These are phyloP conservation scores for Rhincodon typus DNA, from an alignment of 2,797 vertebrate species.

Conservation along the genomic window DNA sequence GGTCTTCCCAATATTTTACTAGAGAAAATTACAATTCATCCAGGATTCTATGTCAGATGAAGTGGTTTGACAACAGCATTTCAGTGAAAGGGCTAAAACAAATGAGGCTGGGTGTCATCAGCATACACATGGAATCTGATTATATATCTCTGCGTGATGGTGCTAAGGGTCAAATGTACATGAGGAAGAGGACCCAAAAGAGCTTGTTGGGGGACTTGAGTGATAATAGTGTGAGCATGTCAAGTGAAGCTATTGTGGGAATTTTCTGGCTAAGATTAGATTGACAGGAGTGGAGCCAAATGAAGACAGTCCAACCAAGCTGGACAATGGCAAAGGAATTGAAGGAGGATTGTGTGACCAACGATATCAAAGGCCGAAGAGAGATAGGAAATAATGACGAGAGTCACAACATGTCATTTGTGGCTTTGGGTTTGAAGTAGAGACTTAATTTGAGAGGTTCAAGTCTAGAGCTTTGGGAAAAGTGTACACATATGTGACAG, in stretches of 20 bases:
- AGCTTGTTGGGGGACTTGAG: background rate
- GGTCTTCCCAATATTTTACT: background rate
- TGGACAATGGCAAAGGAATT: background rate
- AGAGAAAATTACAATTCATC: background rate
- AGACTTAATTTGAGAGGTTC: background rate
- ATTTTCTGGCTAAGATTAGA: background rate
- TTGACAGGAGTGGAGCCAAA: background rate
- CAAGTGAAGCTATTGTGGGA: background rate
- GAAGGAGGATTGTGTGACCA: background rate
- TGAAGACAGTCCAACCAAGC: background rate
- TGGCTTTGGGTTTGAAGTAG: background rate
- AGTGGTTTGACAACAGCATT: background rate
- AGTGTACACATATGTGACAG: background rate
- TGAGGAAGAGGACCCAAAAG: background rate
- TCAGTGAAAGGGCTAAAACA: background rate
- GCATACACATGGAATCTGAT: background rate
- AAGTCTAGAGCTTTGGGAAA: background rate
- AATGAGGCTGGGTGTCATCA: background rate
- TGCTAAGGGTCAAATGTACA: background rate
- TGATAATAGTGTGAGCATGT: background rate
- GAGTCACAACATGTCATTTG: background rate
- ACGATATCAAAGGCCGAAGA: background rate
- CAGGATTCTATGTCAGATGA: background rate
- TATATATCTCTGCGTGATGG: background rate
- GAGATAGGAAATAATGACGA: background rate